These are phyloP conservation scores for Lordiphosa stackelbergi DNA, from an alignment of 1,140 invertebrate genomes.

Conservation along the genomic window DNA sequence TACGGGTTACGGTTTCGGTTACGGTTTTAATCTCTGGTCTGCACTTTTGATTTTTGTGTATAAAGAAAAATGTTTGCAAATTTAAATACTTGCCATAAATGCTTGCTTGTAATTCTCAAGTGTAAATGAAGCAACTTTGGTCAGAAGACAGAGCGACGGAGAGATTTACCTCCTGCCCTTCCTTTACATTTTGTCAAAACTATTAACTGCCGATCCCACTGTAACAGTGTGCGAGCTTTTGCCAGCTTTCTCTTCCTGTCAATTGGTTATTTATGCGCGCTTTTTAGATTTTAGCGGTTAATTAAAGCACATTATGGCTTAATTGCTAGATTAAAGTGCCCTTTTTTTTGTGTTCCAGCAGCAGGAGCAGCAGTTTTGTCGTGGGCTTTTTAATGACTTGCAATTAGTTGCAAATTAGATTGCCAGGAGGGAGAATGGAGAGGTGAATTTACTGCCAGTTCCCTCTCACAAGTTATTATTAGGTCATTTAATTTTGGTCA, in stretches of 20 bases:
- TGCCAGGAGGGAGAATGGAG: neutral
- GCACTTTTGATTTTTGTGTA: too few species aligned
- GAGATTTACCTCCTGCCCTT: too few species aligned
- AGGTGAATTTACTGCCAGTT: too few species aligned
- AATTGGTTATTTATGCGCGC: slow-evolving; percentile 68
- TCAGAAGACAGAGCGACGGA: too few species aligned
- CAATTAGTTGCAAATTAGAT: slow-evolving; percentile 70
- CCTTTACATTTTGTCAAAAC: too few species aligned
- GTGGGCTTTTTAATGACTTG: slow-evolving; percentile 53
- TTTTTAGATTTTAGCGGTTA: slow-evolving; percentile 74
- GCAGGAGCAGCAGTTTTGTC: too few species aligned
- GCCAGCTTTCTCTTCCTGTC: slow-evolving; percentile 30
- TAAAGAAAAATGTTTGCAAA: too few species aligned
- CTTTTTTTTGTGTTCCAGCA: slow-evolving; percentile 5
- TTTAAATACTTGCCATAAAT: too few species aligned
- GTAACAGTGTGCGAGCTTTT: neutral
- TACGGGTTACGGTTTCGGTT: too few species aligned
- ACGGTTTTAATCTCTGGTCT: too few species aligned
- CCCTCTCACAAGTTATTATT: slow-evolving; percentile 2
- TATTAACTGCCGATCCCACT: neutral
- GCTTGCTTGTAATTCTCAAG: too few species aligned
- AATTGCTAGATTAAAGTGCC: slow-evolving; percentile 68
- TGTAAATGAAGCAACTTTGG: too few species aligned
- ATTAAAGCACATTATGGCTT: slow-evolving; percentile 70
- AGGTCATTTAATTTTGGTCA: slow-evolving; percentile 2